Evolutionary conservation across 2,888 invertebrate genomes (phyloP), one percentile per base, ranked within the genome.

Genomic region (Chorisops tibialis): DNA sequence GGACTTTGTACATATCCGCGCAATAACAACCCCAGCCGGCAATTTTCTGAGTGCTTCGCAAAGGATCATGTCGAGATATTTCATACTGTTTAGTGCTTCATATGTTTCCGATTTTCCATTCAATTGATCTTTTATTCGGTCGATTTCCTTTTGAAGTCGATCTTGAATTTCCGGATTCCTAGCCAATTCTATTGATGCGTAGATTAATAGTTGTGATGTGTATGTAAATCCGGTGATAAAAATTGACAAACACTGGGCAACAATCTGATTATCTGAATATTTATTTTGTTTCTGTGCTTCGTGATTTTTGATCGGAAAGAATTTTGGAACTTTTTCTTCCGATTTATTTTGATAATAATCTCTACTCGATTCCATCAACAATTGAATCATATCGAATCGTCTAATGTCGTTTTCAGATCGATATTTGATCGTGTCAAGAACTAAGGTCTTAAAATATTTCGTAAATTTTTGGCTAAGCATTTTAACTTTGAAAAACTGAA

Each of bases 171-270:
- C 83, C 19, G 81, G 80, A 72, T 86, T 80, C 3, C 81, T 59
- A 22, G 83, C 83, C 21, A 87, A 68, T 71, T 86, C 85, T 47
- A 84, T 79, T 0, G 82, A 72, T 0, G 81, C 69, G 63, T 85
- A 84, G 1, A 80, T 73, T 75, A 83, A 79, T 0, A 78, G 59
- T 5, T 72, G 68, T 0, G 77, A 69, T 0, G 74, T 72, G 0
- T 82, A 81, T 48, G 84, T 83, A 30, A 83, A 84, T 0, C 84
- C 84, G 19, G 82, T 84, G 22, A 83, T 71, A 68, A 83, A 81
- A 73, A 84, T 84, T 0, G 83, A 62, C 3, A 82, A 76, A 16
- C 80, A 80, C 72, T 85, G 85, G 0, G 84, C 82, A 0, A 82
- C 80, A 12, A 85, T 77, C 59, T 84, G 83, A 0, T 80, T 77